phyloP scores from a whole-genome alignment of 1,140 invertebrate species.

The Drosophila nasuta region DNA sequence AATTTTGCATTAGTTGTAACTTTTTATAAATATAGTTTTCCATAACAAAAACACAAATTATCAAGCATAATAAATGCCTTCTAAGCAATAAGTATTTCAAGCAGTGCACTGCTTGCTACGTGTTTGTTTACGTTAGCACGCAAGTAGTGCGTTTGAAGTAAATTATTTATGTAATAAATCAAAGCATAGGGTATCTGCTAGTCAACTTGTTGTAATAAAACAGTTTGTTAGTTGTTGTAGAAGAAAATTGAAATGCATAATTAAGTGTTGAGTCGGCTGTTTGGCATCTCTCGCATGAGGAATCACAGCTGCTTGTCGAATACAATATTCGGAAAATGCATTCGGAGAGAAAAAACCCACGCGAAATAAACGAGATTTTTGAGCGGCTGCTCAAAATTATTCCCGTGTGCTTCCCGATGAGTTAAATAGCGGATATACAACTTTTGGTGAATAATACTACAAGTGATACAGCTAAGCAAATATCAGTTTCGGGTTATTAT shows the following conservation, averaged over 20 bases:
- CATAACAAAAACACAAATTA: too few relatives aligned
- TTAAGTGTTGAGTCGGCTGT: not conserved
- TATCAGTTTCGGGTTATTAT: conserved; percentile 16
- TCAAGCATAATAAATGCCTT: too few relatives aligned
- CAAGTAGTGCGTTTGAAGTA: not conserved
- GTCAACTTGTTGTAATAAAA: not conserved
- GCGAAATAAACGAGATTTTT: not conserved
- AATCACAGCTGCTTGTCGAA: conserved; percentile 5
- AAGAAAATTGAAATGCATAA: conserved; percentile 2
- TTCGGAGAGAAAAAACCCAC: not conserved
- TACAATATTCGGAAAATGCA: not conserved
- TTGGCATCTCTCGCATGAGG: not conserved
- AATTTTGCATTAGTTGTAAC: too few relatives aligned
- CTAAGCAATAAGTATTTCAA: not conserved
- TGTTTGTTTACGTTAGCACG: too few relatives aligned
- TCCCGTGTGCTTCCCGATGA: not conserved
- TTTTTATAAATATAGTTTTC: too few relatives aligned
- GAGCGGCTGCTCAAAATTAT: not conserved
- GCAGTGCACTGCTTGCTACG: not conserved
- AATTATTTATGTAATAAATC: not conserved
- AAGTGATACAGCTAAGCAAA: conserved; percentile 54
- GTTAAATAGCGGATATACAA: not conserved
- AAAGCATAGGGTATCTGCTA: not conserved
- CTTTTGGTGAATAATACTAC: not conserved
- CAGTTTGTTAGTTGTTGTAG: not conserved